phyloP scores from a whole-genome alignment of 2,113 vertebrate genomes.

The Chaenogobius annularis region DNA sequence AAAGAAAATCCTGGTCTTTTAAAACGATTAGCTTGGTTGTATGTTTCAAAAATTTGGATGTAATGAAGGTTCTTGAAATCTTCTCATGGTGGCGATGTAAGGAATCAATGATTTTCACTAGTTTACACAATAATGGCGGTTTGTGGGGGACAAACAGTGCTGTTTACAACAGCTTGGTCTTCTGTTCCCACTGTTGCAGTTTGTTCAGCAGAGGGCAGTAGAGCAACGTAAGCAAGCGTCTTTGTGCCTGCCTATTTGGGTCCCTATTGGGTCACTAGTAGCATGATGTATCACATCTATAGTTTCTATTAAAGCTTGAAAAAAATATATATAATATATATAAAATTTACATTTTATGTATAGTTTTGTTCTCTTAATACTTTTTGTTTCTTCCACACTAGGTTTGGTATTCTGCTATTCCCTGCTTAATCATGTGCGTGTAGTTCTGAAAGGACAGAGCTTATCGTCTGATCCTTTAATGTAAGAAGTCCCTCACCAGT shows the following conservation, averaged over 20 bases:
- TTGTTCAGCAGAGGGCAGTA: slow-evolving; percentile 62
- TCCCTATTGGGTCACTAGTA: too few species aligned
- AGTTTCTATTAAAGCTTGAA: too few species aligned
- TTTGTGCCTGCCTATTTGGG: neutral
- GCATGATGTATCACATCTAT: neutral
- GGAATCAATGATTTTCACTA: neutral
- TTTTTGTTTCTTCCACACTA: too few species aligned
- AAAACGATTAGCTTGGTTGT: neutral
- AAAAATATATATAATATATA: too few species aligned
- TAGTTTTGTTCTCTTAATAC: neutral
- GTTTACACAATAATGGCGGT: neutral
- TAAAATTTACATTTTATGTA: neutral
- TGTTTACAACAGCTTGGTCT: neutral
- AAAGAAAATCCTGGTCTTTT: too few species aligned
- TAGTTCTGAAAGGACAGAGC: neutral
- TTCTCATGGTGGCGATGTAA: neutral
- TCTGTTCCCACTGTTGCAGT: slow-evolving; percentile 7
- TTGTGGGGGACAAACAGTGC: neutral
- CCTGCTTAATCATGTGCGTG: neutral
- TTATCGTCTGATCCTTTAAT: slow-evolving; percentile 7
- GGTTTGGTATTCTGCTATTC: neutral
- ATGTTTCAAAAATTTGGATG: neutral
- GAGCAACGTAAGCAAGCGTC: slow-evolving; percentile 12
- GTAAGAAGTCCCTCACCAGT: slow-evolving; percentile 1
- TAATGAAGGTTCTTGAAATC: neutral